phyloP scores from a whole-genome alignment of 2,888 invertebrate species.

The Eupithecia inturbata region DNA sequence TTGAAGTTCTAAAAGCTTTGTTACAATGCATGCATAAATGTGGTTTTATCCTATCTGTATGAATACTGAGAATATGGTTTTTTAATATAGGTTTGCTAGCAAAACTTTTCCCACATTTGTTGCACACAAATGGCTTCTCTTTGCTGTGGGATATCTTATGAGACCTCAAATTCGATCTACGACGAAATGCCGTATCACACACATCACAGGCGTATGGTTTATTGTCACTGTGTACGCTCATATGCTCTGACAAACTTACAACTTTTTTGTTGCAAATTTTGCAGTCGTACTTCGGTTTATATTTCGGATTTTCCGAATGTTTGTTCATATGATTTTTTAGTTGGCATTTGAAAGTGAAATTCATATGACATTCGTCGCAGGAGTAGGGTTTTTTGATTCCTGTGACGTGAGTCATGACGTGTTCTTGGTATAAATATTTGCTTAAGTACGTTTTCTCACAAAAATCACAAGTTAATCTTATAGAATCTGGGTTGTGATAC shows the following conservation, averaged over 20 bases:
- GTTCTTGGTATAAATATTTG: not conserved
- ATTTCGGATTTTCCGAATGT: not conserved
- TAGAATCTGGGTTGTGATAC: not conserved
- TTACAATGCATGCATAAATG: not conserved
- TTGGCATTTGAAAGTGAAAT: not conserved
- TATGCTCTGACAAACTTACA: not conserved
- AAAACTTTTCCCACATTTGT: not conserved
- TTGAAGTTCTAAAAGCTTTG: not conserved
- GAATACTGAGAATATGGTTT: not conserved
- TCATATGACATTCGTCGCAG: not conserved
- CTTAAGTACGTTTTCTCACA: not conserved
- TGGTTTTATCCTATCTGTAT: not conserved
- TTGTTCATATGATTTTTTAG: not conserved
- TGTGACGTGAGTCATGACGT: not conserved
- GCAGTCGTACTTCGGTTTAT: not conserved
- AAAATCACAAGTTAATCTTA: not conserved
- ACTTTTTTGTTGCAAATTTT: conserved; percentile 1
- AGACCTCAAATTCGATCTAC: not conserved
- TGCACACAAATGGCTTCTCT: not conserved
- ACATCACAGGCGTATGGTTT: not conserved
- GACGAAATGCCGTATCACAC: not conserved
- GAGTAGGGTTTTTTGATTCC: not conserved
- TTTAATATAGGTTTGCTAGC: not conserved
- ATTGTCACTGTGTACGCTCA: not conserved
- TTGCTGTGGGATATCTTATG: not conserved